Conservation (phyloP, 1,140 invertebrate species). For the Caerostris darwini region DNA sequence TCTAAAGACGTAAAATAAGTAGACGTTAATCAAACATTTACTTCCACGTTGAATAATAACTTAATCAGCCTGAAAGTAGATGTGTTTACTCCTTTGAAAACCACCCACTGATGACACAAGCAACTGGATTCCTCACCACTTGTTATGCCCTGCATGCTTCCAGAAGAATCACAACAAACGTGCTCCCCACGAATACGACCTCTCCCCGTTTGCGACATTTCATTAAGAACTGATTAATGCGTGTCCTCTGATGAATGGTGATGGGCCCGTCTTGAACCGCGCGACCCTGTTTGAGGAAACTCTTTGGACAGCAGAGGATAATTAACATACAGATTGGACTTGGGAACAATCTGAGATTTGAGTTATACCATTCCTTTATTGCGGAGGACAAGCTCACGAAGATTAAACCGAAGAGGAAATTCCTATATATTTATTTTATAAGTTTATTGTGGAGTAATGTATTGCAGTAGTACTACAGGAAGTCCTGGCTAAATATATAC, state of each 20-base stretch:
- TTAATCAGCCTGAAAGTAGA: neutral
- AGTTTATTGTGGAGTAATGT: too few relatives aligned
- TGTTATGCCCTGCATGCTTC: neutral
- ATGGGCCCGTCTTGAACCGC: neutral
- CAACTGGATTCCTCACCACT: neutral
- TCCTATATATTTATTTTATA: too few relatives aligned
- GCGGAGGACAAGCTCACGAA: too few relatives aligned
- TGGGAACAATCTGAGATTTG: neutral
- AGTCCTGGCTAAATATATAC: too few relatives aligned
- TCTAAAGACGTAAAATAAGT: neutral
- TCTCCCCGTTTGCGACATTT: conserved; percentile 17
- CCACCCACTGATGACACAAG: neutral
- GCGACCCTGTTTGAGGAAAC: neutral
- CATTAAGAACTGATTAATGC: conserved; percentile 58
- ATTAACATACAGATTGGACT: neutral
- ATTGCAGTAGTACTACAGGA: too few relatives aligned
- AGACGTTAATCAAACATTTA: neutral
- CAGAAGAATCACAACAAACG: neutral
- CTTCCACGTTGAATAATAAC: neutral
- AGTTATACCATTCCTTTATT: neutral
- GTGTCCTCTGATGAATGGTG: conserved; percentile 40
- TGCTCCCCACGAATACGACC: neutral
- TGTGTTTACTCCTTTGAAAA: neutral
- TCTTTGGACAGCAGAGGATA: neutral
- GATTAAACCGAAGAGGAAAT: too few relatives aligned